phyloP scores from a whole-genome alignment of 2,113 vertebrate genomes.

The Platycercus adscitus region DNA sequence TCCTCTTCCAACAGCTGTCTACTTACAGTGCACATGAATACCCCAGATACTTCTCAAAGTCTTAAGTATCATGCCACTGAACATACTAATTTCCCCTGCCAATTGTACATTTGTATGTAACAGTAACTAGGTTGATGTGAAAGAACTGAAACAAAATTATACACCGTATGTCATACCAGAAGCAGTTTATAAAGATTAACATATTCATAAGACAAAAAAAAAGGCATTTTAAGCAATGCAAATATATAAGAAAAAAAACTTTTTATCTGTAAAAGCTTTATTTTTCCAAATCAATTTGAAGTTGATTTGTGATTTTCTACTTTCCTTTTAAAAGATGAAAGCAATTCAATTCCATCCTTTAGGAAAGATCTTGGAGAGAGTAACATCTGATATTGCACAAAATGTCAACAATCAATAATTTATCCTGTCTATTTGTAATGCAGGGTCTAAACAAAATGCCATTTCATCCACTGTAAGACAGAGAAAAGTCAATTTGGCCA shows the following conservation, averaged over 20 bases:
- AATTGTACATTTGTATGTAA: slow-evolving; percentile 44
- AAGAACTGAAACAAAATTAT: slow-evolving; percentile 53
- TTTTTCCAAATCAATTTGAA: background rate
- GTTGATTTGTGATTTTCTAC: background rate
- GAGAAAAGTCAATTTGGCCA: background rate
- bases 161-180: slow-evolving; percentile 59
- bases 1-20: slow-evolving; percentile 32
- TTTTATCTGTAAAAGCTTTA: slow-evolving; percentile 3
- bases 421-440: background rate
- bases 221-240: slow-evolving; percentile 42
- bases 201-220: slow-evolving; percentile 50
- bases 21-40: background rate
- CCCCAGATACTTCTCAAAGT: background rate
- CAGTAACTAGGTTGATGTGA: slow-evolving; percentile 55
- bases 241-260: background rate
- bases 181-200: slow-evolving; percentile 48
- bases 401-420: slow-evolving; percentile 24
- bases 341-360: background rate
- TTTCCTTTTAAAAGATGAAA: background rate
- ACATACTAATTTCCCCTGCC: slow-evolving; percentile 35
- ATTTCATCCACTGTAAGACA: background rate
- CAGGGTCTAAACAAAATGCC: background rate
- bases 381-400: background rate
- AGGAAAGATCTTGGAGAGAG: background rate
- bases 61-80: slow-evolving; percentile 10